Percentiles rank a stretch among this genome's conserved stretches.
Conservation (phyloP, 2,113 vertebrate species). For the Pipa parva region DNA sequence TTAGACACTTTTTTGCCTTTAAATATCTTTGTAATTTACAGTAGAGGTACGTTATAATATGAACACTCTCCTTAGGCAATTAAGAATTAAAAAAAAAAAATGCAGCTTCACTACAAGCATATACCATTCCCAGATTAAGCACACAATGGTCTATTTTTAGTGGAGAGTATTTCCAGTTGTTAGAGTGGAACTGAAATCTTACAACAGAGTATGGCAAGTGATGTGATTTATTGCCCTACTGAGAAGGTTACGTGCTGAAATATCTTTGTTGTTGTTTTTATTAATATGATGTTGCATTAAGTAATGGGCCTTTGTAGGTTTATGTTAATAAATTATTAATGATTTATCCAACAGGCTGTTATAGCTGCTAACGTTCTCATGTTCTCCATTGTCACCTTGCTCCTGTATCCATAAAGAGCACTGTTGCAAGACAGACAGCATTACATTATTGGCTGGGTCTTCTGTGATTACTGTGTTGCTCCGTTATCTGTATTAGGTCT, state of each 20-base stretch:
- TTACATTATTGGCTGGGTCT: constrained; percentile 4
- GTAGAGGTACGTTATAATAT: no score
- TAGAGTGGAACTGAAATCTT: no score
- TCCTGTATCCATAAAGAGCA: constrained; percentile 4
- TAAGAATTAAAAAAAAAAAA: no score
- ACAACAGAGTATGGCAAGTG: no score
- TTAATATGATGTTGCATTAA: neutral
- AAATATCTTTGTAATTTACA: no score
- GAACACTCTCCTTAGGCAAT: no score
- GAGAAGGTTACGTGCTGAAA: neutral
- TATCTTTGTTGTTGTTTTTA: constrained; percentile 6
- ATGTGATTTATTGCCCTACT: neutral
- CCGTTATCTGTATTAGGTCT: neutral
- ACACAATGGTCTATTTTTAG: no score
- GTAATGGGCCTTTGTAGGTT: constrained; percentile 10
- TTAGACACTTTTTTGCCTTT: no score
- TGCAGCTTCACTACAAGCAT: no score
- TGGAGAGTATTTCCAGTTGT: no score
- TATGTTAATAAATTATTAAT: constrained; percentile 26
- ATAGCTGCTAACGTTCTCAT: constrained; percentile 27
- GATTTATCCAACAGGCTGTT: constrained; percentile 7
- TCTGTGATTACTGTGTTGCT: neutral
- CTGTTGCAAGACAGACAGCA: neutral
- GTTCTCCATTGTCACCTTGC: constrained; percentile 35
- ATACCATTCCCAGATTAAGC: no score